These are phyloP conservation scores for Bergia sp. DNA, from an alignment of 92 coral and sea anemone genomes.

Conservation along the genomic window DNA sequence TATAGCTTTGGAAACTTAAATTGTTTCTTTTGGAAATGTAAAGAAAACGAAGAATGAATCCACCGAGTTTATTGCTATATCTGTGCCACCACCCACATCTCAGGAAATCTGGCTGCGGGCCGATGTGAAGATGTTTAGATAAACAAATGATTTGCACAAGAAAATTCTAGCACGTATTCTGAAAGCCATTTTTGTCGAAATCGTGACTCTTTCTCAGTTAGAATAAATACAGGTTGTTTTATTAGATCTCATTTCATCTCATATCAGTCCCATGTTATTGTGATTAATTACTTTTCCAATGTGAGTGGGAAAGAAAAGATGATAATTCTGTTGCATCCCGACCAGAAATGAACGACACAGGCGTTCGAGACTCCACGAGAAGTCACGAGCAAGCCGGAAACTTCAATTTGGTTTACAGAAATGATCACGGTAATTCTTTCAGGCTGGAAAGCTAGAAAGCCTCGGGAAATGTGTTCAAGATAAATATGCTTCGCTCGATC, in stretches of 20 bases:
- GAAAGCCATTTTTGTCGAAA: neutral
- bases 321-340: no score
- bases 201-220: neutral
- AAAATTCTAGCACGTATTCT: neutral
- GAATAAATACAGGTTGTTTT: neutral
- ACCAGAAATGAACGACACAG: no score
- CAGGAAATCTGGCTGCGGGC: neutral
- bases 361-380: neutral
- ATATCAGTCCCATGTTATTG: neutral
- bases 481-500: neutral
- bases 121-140: neutral
- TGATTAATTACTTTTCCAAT: neutral
- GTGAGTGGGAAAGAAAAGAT: neutral
- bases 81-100: neutral
- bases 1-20: neutral
- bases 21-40: neutral
- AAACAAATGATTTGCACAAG: neutral
- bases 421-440: neutral
- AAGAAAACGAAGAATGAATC: neutral
- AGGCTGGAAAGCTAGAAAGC: neutral
- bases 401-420: no score
- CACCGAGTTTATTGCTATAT: neutral
- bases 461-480: neutral
- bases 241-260: neutral
- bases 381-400: neutral